phyloP scores from a whole-genome alignment of 2,113 vertebrate species.

The Acanthochromis polyacanthus region DNA sequence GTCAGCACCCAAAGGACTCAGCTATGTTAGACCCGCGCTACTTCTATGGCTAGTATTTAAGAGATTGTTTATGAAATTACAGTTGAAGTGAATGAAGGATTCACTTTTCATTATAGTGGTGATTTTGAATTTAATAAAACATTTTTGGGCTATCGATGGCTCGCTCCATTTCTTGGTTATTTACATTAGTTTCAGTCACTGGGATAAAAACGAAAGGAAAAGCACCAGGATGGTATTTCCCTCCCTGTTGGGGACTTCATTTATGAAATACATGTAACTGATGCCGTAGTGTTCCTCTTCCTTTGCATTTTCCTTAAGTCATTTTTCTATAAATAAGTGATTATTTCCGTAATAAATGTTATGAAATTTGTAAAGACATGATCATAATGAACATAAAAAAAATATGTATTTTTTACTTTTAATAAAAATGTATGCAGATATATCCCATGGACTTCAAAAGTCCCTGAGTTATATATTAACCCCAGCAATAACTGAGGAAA shows the following conservation, averaged over 20 bases:
- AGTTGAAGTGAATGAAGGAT: constrained; percentile 47
- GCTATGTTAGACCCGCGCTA: constrained; percentile 47
- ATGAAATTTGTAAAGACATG: too few relatives aligned
- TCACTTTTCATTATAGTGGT: constrained; percentile 54
- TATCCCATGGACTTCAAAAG: too few relatives aligned
- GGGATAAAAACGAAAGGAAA: not conserved
- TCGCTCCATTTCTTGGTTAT: constrained; percentile 26
- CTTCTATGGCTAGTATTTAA: constrained; percentile 71
- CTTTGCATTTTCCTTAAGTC: too few relatives aligned
- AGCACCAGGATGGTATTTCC: not conserved
- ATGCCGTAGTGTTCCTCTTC: not conserved
- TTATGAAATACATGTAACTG: constrained; percentile 22
- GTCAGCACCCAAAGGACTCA: constrained; percentile 55
- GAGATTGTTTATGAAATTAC: constrained; percentile 71
- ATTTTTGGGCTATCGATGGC: constrained; percentile 55
- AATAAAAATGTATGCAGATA: too few relatives aligned
- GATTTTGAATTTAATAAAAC: constrained; percentile 73
- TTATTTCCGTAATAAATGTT: too few relatives aligned
- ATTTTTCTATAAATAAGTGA: too few relatives aligned
- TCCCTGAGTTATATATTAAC: too few relatives aligned
- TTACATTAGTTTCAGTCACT: not conserved
- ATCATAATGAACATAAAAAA: too few relatives aligned
- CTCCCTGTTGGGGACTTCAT: not conserved
- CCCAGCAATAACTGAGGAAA: too few relatives aligned
- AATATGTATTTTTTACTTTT: too few relatives aligned